These are phyloP conservation scores for Rhynchonycteris naso DNA, from an alignment of 2,797 vertebrate genomes.

Conservation along the genomic window DNA sequence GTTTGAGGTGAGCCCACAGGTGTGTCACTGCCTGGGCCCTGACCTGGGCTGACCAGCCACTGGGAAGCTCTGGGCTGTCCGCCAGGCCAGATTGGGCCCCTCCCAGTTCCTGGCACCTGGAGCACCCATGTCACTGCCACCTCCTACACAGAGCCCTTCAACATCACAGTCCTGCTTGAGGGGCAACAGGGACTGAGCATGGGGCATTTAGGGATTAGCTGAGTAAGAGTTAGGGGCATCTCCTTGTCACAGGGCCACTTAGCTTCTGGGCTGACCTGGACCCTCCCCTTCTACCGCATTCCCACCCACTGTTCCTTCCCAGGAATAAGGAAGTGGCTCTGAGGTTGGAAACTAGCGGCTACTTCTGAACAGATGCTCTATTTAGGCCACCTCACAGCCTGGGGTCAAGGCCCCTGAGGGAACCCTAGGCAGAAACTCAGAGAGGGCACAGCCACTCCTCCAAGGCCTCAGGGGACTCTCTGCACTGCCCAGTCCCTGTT, in stretches of 20 bases:
- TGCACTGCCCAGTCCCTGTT: not conserved
- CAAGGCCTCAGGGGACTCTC: not conserved
- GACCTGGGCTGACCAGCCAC: not conserved
- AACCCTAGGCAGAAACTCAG: not conserved
- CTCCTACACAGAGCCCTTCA: not conserved
- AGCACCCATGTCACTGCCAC: rapidly evolving
- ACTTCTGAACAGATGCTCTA: not conserved
- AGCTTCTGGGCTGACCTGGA: not conserved
- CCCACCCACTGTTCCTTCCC: not conserved
- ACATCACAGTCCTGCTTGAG: no score
- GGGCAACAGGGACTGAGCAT: rapidly evolving
- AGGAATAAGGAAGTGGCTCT: not conserved
- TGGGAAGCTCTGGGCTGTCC: no score
- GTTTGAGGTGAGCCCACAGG: not conserved
- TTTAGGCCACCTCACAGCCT: not conserved
- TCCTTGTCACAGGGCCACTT: not conserved
- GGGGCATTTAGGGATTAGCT: not conserved
- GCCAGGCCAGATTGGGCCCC: not conserved
- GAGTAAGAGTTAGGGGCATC: rapidly evolving
- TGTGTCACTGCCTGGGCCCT: rapidly evolving
- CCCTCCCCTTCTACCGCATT: rapidly evolving
- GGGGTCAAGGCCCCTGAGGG: not conserved
- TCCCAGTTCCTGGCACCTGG: not conserved
- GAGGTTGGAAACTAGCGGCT: not conserved
- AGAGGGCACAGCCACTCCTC: not conserved